These are phyloP conservation scores for Orestias chungarensis DNA, from an alignment of 2,797 vertebrate species.

Conservation along the genomic window DNA sequence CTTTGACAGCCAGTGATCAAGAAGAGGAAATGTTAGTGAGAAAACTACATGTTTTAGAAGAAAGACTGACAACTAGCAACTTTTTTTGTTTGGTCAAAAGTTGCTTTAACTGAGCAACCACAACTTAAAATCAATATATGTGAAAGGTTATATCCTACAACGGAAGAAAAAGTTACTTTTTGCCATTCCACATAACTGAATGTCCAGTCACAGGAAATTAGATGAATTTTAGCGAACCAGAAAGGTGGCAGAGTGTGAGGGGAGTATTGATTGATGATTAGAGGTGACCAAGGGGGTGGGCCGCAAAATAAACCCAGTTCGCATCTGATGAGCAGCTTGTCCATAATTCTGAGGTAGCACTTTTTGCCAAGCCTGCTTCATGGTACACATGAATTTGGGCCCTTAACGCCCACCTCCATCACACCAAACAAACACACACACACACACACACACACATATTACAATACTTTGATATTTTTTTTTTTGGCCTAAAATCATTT, in stretches of 20 bases:
- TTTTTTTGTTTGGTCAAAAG: slow-evolving; percentile 82
- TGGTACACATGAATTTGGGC: slow-evolving; percentile 73
- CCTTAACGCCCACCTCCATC: not conserved
- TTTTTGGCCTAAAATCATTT: slow-evolving; percentile 52
- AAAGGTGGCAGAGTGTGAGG: slow-evolving; percentile 58
- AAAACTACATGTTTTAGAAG: slow-evolving; percentile 77
- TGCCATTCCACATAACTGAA: not conserved
- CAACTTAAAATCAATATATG: not conserved
- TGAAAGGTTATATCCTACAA: not conserved
- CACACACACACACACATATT: not conserved
- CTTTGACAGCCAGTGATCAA: slow-evolving; percentile 75
- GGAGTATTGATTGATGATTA: slow-evolving; percentile 34
- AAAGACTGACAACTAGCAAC: slow-evolving; percentile 78
- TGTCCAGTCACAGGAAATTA: slow-evolving; percentile 72
- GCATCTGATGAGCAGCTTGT: slow-evolving; percentile 88
- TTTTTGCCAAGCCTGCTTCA: slow-evolving; percentile 77
- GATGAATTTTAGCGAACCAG: slow-evolving; percentile 72
- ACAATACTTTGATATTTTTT: slow-evolving; percentile 14
- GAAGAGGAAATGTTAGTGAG: slow-evolving; percentile 69
- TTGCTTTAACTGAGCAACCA: not conserved
- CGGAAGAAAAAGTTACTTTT: not conserved
- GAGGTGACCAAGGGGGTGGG: slow-evolving; percentile 29
- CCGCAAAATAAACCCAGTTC: slow-evolving; percentile 80
- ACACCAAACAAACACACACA: not conserved
- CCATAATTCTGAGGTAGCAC: slow-evolving; percentile 75